Evolutionary conservation across 2,113 vertebrate genomes (phyloP).

Genomic region (Seriola aureovittata): DNA sequence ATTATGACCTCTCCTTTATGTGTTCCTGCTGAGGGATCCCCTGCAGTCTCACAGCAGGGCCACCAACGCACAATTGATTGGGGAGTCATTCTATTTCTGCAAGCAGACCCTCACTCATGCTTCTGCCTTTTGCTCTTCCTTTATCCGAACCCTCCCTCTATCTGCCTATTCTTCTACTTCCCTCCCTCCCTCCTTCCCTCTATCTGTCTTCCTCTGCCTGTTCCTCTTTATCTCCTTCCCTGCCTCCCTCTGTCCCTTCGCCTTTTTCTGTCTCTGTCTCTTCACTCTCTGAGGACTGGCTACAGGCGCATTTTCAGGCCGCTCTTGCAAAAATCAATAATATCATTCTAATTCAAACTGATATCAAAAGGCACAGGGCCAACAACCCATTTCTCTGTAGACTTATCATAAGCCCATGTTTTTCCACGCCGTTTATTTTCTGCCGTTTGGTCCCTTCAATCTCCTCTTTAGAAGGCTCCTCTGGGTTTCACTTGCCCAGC

Average conservation of each 20-base stretch:
- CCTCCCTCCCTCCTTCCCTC: conserved; percentile 29
- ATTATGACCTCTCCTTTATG: conserved; percentile 78
- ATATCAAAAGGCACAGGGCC: conserved; percentile 77
- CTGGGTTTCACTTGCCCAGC: conserved; percentile 54
- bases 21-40: conserved; percentile 77
- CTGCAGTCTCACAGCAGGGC: conserved; percentile 72
- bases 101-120: conserved; percentile 73
- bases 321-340: conserved; percentile 75
- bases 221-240: conserved; percentile 45
- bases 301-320: conserved; percentile 69
- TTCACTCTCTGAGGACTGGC: conserved; percentile 57
- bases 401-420: conserved; percentile 73
- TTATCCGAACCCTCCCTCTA: conserved; percentile 34
- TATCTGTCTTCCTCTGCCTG: conserved; percentile 36
- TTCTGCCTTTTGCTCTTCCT: conserved; percentile 46
- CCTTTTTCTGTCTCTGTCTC: conserved; percentile 57
- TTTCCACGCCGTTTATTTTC: conserved; percentile 68
- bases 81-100: conserved; percentile 79
- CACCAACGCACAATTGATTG: conserved; percentile 75
- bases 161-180: conserved; percentile 39
- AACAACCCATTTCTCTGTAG: conserved; percentile 66
- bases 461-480: conserved; percentile 62
- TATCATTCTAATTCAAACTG: conserved; percentile 79
- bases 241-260: conserved; percentile 32
- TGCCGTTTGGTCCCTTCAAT: conserved; percentile 65